Evolutionary conservation across 2,113 vertebrate genomes (phyloP).

Genomic region (Galemys pyrenaicus): DNA sequence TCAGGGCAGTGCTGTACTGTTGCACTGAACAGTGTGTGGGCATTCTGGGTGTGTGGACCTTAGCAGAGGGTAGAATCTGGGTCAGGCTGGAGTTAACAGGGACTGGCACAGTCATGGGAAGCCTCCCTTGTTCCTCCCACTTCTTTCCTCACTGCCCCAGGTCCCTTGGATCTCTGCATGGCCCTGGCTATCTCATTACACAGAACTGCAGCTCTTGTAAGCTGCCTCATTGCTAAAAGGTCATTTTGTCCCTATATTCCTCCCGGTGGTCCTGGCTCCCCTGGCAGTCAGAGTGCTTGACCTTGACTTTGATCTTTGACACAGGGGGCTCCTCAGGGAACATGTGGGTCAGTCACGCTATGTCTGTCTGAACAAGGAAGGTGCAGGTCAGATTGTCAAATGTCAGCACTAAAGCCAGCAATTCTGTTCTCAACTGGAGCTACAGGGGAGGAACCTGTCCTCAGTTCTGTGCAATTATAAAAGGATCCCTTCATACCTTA

Average conservation of each 20-base stretch:
- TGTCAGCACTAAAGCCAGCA: not conserved
- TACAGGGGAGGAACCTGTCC: not conserved
- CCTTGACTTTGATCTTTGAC: slow-evolving; percentile 65
- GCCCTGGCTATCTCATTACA: not conserved
- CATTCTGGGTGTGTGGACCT: not conserved
- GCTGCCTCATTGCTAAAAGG: slow-evolving; percentile 16
- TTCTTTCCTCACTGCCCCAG: not conserved
- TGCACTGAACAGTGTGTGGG: not conserved
- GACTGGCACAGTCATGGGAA: not conserved
- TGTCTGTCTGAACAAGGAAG: slow-evolving; percentile 54
- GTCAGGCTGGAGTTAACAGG: not conserved
- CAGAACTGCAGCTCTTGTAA: not conserved
- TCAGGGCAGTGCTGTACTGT: too few relatives aligned
- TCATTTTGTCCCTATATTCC: slow-evolving; percentile 52
- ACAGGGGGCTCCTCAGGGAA: slow-evolving; percentile 22
- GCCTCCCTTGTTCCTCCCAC: not conserved
- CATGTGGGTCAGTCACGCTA: slow-evolving; percentile 57
- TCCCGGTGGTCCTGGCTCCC: slow-evolving; percentile 43
- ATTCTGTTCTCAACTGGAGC: not conserved
- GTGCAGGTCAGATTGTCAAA: slow-evolving; percentile 35
- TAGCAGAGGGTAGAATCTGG: not conserved
- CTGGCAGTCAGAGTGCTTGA: slow-evolving; percentile 4
- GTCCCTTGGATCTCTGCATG: not conserved
- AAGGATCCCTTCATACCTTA: not conserved
- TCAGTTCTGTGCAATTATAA: not conserved